Base-by-base conservation (phyloP, 2,797 vertebrate genomes). In the Paedocypris micromegethes region DNA sequence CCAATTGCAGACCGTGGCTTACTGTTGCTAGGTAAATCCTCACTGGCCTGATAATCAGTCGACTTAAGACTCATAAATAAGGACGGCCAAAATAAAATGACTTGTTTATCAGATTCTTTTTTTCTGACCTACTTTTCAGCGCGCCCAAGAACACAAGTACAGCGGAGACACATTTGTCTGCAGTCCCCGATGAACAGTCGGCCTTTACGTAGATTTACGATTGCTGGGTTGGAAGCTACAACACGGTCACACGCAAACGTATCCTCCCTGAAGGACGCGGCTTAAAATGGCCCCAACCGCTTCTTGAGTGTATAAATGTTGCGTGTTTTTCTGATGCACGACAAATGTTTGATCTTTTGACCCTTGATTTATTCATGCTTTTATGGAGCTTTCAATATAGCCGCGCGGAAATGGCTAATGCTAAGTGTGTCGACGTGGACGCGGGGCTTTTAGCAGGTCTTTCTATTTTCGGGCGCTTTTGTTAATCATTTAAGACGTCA, bases 121-220 rank as follows among this genome's bases (percentile, higher is more conserved):
- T 41, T 61, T 46, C 43, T 45, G 68, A 63, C 59, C 67, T 55
- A 56, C 49, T 62, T 70, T 63, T 49, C 9, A 49, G 8, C 45
- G 44, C 48, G 52, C 55, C 51, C 43, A 42, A n/a, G 45, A 56
- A 56, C 58, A 69, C 5, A 51, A 48, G 38, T 50, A 43, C 45
- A 56, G 45, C 52, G 9, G 45, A 62, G 45, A 70, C 68, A 49
- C 67, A 70, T 63, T 70, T 50, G 51, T 62, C 68, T 70, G 39
- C 52, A 23, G 23, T 70, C 52, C 68, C 68, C 6, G 38, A 56
- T 50, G 52, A 70, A 62, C 59, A 50, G 50, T 7, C n/a, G 46
- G 68, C 68, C 68, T 63, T 70, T 70, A 56, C 46, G 45, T 52
- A 70, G 68, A 70, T 70, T 63, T 70, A 70, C 68, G 52, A 62